phyloP scores from a whole-genome alignment of 2,888 invertebrate genomes.

The Leucoma salicis region DNA sequence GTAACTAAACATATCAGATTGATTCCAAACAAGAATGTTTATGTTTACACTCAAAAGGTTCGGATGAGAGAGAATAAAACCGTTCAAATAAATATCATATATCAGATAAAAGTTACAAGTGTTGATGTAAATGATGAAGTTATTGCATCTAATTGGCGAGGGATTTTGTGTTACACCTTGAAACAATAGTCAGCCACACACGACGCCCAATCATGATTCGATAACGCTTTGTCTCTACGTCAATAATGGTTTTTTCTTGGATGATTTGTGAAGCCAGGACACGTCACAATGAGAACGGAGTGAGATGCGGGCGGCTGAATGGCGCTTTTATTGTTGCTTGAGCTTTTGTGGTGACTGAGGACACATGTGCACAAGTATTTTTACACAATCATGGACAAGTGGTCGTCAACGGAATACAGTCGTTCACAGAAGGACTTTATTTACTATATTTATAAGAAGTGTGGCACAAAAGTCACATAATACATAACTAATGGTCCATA shows the following conservation, averaged over 20 bases:
- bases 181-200: slow-evolving; percentile 65
- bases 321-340: slow-evolving; percentile 57
- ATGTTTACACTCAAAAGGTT: slow-evolving; percentile 32
- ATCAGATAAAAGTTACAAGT: slow-evolving; percentile 27
- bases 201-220: slow-evolving; percentile 63
- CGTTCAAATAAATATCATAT: slow-evolving; percentile 30
- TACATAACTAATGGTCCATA: slow-evolving; percentile 17
- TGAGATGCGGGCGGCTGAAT: slow-evolving; percentile 78
- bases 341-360: slow-evolving; percentile 64
- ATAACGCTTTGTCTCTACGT: slow-evolving; percentile 70
- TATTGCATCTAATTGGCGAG: slow-evolving; percentile 56
- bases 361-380: slow-evolving; percentile 40
- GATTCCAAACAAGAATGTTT: slow-evolving; percentile 31
- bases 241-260: slow-evolving; percentile 61
- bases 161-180: slow-evolving; percentile 36
- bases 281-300: slow-evolving; percentile 63
- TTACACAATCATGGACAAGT: slow-evolving; percentile 24
- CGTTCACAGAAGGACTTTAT: slow-evolving; percentile 14
- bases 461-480: neutral
- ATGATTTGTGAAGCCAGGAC: slow-evolving; percentile 79
- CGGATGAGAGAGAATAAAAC: slow-evolving; percentile 20
- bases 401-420: slow-evolving; percentile 25
- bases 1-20: slow-evolving; percentile 37
- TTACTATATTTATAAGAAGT: neutral
- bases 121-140: slow-evolving; percentile 49